Percentiles rank a stretch among this genome's conserved stretches.
Conservation (phyloP, 2,113 vertebrate genomes). For the Brachypodius melanocephalos region DNA sequence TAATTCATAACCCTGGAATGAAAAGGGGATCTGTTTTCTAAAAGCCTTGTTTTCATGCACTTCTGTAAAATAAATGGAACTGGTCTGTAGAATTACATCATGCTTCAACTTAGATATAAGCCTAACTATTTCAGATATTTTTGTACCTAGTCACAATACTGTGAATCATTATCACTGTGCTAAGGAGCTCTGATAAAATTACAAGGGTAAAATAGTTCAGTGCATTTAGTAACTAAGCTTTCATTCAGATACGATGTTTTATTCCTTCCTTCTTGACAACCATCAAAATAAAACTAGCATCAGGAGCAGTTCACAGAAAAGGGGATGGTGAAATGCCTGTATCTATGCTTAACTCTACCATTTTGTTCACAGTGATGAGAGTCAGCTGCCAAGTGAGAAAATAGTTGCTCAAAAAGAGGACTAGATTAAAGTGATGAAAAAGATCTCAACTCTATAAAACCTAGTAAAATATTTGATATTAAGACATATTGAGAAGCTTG, state of each 20-base stretch:
- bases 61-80: background rate
- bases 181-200: background rate
- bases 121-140: background rate
- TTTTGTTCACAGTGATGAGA: background rate
- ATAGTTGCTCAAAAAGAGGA: background rate
- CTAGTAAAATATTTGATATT: background rate
- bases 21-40: background rate
- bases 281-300: background rate
- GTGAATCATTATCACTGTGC: background rate
- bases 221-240: background rate
- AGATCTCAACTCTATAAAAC: background rate
- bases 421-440: background rate
- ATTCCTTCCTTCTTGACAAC: background rate
- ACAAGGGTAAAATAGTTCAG: background rate
- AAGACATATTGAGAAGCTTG: background rate
- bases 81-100: background rate
- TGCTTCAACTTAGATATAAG: background rate
- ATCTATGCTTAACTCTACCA: background rate
- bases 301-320: background rate
- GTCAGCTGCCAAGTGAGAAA: background rate
- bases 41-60: background rate
- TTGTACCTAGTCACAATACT: background rate
- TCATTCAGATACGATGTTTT: background rate
- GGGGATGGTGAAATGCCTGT: background rate
- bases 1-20: background rate